Base-by-base conservation (phyloP, 2,888 invertebrate genomes). In the Frankliniella fusca region DNA sequence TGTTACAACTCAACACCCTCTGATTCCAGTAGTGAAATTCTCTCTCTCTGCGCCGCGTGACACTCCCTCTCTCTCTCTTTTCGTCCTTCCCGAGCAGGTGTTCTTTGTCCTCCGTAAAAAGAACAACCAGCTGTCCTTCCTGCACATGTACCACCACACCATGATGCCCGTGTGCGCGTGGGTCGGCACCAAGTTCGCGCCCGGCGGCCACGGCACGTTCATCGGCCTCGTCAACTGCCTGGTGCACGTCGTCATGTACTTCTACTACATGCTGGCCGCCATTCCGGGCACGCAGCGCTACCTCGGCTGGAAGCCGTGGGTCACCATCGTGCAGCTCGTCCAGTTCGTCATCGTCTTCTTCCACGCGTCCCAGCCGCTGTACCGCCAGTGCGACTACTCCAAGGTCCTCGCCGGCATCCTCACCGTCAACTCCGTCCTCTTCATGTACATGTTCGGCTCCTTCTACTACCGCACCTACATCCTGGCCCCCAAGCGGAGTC, bases 221-320 rank as follows among this genome's bases (percentile, higher is more conserved):
- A 82, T 83, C 12, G 83, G 83, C 87, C 96, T 95, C 84, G 92
- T 97, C 85, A 97, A 97, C 88, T 93, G 95, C 0, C 94, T 96
- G 87, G 94, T 97, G 83, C 97, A 97, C 88, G 91, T 97, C 83
- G 90, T 97, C 83, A 97, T 97, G 97, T 97, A 97, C 88, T 90
- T 92, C 0, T 97, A 97, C 88, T 97, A 97, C 88, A 90, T 96
- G 86, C 90, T 97, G 84, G 92, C 97, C 0, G 96, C 95, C 0
- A 90, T 97, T 7, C 96, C 97, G 0, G 90, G 93, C 85, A 94
- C 95, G 87, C 95, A 95, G 87, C 95, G 95, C 87, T 87, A 85
- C 82, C 85, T 87, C 38, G 86, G 87, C 87, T 87, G 87, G 87
- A 87, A 87, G 84, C 86, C 85, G 83, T 86, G 86, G 83, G 86